Base-by-base conservation (phyloP, 2,797 vertebrate genomes). In the Dromococcyx pavoninus region DNA sequence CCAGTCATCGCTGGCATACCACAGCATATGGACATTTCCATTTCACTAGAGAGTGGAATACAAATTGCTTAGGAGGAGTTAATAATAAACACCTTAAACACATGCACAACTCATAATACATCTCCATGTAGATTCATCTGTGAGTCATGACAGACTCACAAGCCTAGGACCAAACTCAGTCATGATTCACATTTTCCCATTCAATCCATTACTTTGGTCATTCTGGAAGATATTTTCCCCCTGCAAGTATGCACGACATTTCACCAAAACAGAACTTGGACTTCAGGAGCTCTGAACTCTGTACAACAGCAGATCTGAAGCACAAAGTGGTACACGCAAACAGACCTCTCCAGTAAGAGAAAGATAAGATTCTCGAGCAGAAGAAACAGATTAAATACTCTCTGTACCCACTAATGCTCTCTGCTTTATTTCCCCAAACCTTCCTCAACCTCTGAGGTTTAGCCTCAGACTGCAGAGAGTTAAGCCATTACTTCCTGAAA, bases 401-500 rank as follows among this genome's bases (percentile, higher is more conserved):
- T 61, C 14, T 48, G 30, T 57, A 78, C 19, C 70, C n/a, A n/a
- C 8, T 91, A 60, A 2, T 48, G 17, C 17, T 71, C 32, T 19
- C 30, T 22, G 44, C 11, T 43, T 86, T 28, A 83, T 27, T 81
- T 66, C 62, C 60, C 39, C 56, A 83, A 93, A 86, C 33, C 72
- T 41, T 23, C 58, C 5, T 23, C 17, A 66, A 71, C 51, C 75
- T 80, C 27, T 51, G 7, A 92, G 70, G 5, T 35, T 93, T 24
- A 81, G 82, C 79, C 44, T 78, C 94, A 82, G 95, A 86, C 76
- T 57, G 82, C 56, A 88, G 77, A 88, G 91, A 94, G 91, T 96
- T 97, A 96, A 97, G 77, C 43, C 57, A 90, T 91, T 76, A 96
- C 95, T 96, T 96, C 96, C 96, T 96, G 95, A 90, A 96, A 94